Base-by-base conservation (phyloP, 2,888 invertebrate species). In the Onchidella celtica region DNA sequence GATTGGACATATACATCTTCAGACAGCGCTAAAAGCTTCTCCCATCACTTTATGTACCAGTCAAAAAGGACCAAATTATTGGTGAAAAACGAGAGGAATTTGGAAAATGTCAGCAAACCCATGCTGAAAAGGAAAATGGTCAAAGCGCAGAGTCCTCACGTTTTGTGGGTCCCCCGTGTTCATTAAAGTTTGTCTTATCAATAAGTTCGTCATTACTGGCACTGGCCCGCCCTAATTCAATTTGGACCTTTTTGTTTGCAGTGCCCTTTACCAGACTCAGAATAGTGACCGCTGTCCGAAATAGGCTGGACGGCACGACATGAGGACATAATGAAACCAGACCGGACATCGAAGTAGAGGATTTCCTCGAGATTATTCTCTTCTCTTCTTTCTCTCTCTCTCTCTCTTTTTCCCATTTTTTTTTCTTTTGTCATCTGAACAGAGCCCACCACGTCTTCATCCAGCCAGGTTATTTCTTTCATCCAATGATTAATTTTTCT, bases 151-250 rank as follows among this genome's bases (percentile, higher is more conserved):
- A 36, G 34, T n/a, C 27, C 70, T 59, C 72, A 79, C 79, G 72
- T 79, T 72, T 34, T 24, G 1, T 4, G 40, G 63, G 36, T n/a
- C 27, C 32, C 11, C 55, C 14, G 17, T 59, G 57, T 69, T 79
- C 79, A 79, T 79, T 79, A 79, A 59, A 80, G 80, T 80, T 80
- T 80, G 38, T 74, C 80, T 80, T 80, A 80, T 80, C 80, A 80
- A 80, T 80, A 80, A 80, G 80, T 70, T 80, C 32, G 80, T 80
- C 80, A 80, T 80, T 80, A 80, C 80, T 11, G 36, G 57, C 55
- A 14, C 73, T 57, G 40, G 55, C 24, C 66, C 24, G 36, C 11
- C 80, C 73, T 80, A 80, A 80, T 80, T 66, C 63, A 73, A 80
- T 80, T 80, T 73, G 80, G 80, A 27, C 73, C 38, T 55, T 57